A percentile compares a stretch with the other conserved stretches of the same genome.
phyloP scores from a whole-genome alignment of 2,888 invertebrate species.

The Drosophila melanocephala region DNA sequence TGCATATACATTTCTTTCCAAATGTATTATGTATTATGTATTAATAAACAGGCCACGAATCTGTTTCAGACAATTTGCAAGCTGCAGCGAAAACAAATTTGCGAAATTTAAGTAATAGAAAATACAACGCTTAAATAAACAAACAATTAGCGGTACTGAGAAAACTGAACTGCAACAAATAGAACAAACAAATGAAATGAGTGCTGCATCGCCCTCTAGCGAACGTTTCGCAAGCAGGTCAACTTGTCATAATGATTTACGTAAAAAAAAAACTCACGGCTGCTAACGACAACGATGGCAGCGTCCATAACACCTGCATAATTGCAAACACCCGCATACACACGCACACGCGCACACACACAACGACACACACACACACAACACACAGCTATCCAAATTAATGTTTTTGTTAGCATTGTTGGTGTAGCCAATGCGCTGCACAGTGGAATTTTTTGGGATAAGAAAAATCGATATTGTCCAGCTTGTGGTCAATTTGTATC shows the following conservation, averaged over 20 bases:
- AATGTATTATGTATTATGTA: constrained; percentile 28
- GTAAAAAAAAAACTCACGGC: constrained; percentile 17
- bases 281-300: constrained; percentile 13
- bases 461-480: constrained; percentile 10
- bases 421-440: constrained; percentile 43
- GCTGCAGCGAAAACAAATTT: constrained; percentile 36
- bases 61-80: constrained; percentile 1
- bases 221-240: constrained; percentile 67
- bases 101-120: constrained; percentile 48
- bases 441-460: constrained; percentile 30
- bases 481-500: background rate
- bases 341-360: background rate
- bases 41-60: constrained; percentile 48
- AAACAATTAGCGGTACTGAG: constrained; percentile 70
- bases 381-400: constrained; percentile 54
- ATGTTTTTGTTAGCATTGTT: constrained; percentile 71
- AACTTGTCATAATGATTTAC: constrained; percentile 78
- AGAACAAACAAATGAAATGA: constrained; percentile 11
- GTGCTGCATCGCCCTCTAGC: constrained; percentile 39
- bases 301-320: constrained; percentile 62
- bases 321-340: constrained; percentile 25
- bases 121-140: constrained; percentile 66
- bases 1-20: constrained; percentile 30
- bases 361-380: constrained; percentile 4
- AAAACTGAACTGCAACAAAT: constrained; percentile 15